Conservation (phyloP, 1,140 invertebrate genomes). For the Melanaphis sacchari region DNA sequence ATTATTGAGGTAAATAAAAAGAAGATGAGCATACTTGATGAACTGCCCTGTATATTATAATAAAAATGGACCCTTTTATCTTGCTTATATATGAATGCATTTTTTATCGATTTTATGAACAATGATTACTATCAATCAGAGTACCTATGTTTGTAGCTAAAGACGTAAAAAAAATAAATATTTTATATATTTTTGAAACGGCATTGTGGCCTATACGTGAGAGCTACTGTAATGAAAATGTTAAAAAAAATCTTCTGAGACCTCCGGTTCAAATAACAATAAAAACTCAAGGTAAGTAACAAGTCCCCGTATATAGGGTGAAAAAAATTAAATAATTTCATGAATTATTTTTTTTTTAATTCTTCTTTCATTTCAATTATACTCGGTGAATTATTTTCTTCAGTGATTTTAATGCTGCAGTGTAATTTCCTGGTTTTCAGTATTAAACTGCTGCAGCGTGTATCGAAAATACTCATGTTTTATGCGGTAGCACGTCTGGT, state of each 20-base stretch:
- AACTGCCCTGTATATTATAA: too few relatives aligned
- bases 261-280: background rate
- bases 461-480: background rate
- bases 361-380: background rate
- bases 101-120: background rate
- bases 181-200: background rate
- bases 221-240: background rate
- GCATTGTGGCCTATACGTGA: background rate
- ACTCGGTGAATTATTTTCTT: background rate
- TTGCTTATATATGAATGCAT: background rate
- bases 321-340: background rate
- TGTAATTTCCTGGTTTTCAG: background rate
- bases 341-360: background rate
- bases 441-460: background rate
- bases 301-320: background rate
- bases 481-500: background rate
- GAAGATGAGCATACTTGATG: too few relatives aligned
- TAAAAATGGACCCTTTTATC: too few relatives aligned
- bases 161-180: background rate
- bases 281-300: conserved; percentile 8
- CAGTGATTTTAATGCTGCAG: background rate
- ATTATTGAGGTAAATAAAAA: too few relatives aligned
- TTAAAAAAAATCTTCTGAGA: conserved; percentile 12
- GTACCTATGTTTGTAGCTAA: background rate
- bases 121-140: background rate